These are phyloP conservation scores for Pseudomyrmex concolor DNA, from an alignment of 1,140 invertebrate genomes.

Conservation along the genomic window DNA sequence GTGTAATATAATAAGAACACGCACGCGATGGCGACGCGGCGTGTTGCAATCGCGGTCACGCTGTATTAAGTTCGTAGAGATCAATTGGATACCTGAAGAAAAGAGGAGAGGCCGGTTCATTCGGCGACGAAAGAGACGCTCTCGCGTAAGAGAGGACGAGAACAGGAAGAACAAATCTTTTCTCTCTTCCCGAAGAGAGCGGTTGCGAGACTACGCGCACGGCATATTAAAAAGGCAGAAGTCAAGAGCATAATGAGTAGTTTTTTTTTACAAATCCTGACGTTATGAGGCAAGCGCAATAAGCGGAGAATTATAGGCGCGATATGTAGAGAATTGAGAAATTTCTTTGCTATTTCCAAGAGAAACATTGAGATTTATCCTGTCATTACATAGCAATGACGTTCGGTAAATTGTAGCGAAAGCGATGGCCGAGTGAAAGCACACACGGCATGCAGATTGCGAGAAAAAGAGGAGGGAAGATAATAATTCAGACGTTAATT, in stretches of 20 bases:
- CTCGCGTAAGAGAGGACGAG: background rate
- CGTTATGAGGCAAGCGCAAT: background rate
- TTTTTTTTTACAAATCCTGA: background rate
- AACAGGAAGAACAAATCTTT: background rate
- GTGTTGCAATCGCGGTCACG: constrained; percentile 42
- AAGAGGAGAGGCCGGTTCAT: background rate
- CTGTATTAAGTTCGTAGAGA: constrained; percentile 49
- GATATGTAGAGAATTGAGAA: background rate
- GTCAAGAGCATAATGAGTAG: constrained; percentile 5
- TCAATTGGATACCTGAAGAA: constrained; percentile 58
- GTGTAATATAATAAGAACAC: constrained; percentile 55
- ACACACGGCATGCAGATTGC: background rate
- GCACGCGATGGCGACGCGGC: constrained; percentile 50
- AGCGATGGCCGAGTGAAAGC: constrained; percentile 40
- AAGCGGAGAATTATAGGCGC: background rate
- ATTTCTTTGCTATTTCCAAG: background rate
- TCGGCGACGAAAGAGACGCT: background rate
- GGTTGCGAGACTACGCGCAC: background rate
- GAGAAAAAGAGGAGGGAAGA: background rate
- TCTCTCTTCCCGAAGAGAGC: no score
- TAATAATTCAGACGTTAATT: constrained; percentile 8
- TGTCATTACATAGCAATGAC: background rate
- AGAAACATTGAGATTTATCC: background rate
- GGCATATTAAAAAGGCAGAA: constrained; percentile 15
- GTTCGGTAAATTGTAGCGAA: constrained; percentile 5